Evolutionary conservation across 2,888 invertebrate genomes (phyloP).

Genomic region (Strigamia transsilvanica): DNA sequence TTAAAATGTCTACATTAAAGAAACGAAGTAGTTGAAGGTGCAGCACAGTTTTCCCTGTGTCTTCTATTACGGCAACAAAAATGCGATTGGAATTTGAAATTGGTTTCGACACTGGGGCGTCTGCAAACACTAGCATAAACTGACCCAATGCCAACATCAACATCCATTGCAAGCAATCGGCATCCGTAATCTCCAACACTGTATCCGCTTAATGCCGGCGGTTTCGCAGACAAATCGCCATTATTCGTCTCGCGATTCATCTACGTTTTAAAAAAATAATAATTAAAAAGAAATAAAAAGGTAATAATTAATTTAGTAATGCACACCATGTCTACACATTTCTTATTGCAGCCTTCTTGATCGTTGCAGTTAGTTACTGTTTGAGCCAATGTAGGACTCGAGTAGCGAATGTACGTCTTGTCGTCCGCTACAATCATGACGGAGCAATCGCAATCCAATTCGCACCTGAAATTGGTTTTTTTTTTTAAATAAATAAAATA

Average conservation of each 20-base stretch:
- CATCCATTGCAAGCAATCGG: background rate
- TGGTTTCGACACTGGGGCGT: background rate
- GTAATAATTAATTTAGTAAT: background rate
- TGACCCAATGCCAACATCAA: background rate
- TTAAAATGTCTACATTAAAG: no score
- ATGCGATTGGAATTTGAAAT: background rate
- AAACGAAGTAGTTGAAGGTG: no score
- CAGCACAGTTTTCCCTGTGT: background rate
- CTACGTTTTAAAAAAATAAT: background rate
- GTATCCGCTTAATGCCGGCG: background rate
- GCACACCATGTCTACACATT: background rate
- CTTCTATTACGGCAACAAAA: constrained; percentile 13
- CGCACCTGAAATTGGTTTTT: background rate
- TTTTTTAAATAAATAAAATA: background rate
- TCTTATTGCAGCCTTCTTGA: background rate
- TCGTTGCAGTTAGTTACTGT: background rate
- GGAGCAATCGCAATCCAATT: background rate
- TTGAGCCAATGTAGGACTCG: background rate
- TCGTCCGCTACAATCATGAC: background rate
- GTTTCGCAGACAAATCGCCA: background rate
- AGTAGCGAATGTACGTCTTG: background rate
- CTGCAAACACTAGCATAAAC: background rate
- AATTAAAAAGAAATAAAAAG: background rate
- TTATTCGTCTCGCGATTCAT: background rate
- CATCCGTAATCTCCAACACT: background rate